These are phyloP conservation scores for Scrobipalpa atriplicella DNA, from an alignment of 2,888 invertebrate genomes.

Conservation along the genomic window DNA sequence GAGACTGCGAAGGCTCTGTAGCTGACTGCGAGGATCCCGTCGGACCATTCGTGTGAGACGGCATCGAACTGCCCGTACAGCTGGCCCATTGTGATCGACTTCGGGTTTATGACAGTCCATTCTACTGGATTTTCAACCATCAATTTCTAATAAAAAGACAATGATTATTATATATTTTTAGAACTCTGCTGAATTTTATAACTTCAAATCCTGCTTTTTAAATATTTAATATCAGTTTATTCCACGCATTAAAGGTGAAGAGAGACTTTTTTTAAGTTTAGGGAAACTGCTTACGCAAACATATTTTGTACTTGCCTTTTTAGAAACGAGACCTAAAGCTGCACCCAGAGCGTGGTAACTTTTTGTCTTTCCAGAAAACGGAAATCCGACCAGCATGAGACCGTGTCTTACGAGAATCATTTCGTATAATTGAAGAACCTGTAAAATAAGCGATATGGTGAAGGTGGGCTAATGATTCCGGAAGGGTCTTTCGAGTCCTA, in stretches of 20 bases:
- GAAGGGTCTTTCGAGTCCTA: not conserved
- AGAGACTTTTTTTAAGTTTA: too few relatives aligned
- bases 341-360: slow-evolving; percentile 92
- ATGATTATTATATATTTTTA: too few relatives aligned
- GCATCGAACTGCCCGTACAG: slow-evolving; percentile 97
- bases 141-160: slow-evolving; percentile 77
- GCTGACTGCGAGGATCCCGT: slow-evolving; percentile 93
- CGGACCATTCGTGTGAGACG: slow-evolving; percentile 97
- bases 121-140: slow-evolving; percentile 90
- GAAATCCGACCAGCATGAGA: slow-evolving; percentile 95
- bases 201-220: too few relatives aligned
- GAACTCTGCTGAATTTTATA: too few relatives aligned
- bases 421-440: slow-evolving; percentile 90
- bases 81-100: slow-evolving; percentile 97
- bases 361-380: slow-evolving; percentile 96
- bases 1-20: slow-evolving; percentile 91
- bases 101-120: slow-evolving; percentile 94
- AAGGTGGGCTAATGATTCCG: not conserved
- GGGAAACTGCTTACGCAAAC: too few relatives aligned
- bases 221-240: too few relatives aligned
- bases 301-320: slow-evolving; percentile 77
- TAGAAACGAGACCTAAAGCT: slow-evolving; percentile 89
- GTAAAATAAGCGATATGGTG: not conserved
- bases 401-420: slow-evolving; percentile 98
- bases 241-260: too few relatives aligned